Percentiles rank a stretch among this genome's conserved stretches.
Conservation (phyloP, 2,888 invertebrate species). For the Leucophenga maculata region DNA sequence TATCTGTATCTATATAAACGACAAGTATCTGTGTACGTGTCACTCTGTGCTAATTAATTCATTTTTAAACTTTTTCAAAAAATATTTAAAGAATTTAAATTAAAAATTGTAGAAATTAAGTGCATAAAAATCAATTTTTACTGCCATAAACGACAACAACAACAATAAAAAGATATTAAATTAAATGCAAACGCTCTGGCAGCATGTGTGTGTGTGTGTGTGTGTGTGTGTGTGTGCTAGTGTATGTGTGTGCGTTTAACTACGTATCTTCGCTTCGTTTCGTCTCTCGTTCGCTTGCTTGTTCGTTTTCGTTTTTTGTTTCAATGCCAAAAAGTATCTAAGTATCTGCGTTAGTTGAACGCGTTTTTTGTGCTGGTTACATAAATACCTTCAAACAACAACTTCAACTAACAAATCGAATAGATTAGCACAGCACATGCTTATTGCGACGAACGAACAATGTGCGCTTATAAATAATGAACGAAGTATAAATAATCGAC, state of each 20-base stretch:
- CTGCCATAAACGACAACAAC: conserved; percentile 24
- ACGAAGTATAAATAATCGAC: conserved; percentile 19
- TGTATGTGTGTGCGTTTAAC: conserved; percentile 43
- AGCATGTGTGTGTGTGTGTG: conserved; percentile 42
- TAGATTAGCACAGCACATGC: conserved; percentile 12
- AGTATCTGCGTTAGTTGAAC: conserved; percentile 44
- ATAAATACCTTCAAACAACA: conserved; percentile 57
- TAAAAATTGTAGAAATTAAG: background rate
- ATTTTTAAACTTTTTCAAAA: no score
- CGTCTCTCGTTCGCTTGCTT: background rate
- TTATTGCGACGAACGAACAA: conserved; percentile 9
- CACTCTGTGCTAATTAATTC: no score
- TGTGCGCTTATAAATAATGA: conserved; percentile 26
- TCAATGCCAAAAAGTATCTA: conserved; percentile 64
- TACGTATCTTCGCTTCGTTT: background rate
- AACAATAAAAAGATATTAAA: conserved; percentile 36
- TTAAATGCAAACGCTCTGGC: conserved; percentile 50
- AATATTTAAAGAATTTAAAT: conserved; percentile 25
- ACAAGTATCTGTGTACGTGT: no score
- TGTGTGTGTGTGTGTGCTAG: conserved; percentile 31
- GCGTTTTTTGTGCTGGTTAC: conserved; percentile 51
- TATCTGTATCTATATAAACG: background rate
- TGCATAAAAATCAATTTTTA: conserved; percentile 23
- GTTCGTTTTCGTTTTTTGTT: conserved; percentile 47
- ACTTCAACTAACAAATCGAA: conserved; percentile 23